Evolutionary conservation across 2,797 vertebrate genomes (phyloP), one percentile per base, ranked within the genome.

Genomic region (Gymnodraco acuticeps): DNA sequence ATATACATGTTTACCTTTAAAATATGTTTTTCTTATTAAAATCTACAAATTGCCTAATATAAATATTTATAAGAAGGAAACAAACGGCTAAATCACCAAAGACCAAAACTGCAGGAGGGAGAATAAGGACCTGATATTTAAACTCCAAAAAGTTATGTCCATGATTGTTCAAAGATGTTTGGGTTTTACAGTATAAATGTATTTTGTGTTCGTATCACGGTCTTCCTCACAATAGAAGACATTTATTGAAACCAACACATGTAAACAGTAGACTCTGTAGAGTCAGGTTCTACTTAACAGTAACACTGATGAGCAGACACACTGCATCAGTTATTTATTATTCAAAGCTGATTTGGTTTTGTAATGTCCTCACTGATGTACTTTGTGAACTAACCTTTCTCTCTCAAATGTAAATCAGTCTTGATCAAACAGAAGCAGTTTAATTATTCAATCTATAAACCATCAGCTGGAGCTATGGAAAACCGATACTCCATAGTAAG

Each of bases 391-490:
- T 41, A 53, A 3, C 77, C 76, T 67, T 83, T 73, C 59, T 52
- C 43, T 65, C 64, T 77, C 64, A 70, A n/a, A 67, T 68, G 75
- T 77, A 80, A 80, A 77, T 83, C 73, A 75, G 75, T 64, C 61
- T 77, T 69, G 51, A 89, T 88, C 77, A 81, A 82, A 89, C 65
- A 66, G 67, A 53, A 63, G 23, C 43, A 58, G 83, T 64, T 61
- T n/a, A 83, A 60, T 88, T 81, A 78, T 81, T 81, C 31, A 11
- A 38, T 46, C 48, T 52, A 48, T 43, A 73, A 70, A 60, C 58
- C 63, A 54, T 59, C 33, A 5, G 51, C 70, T 78, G 55, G 38
- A 54, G 56, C 58, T 42, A 47, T 70, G 20, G 79, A 62, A 84
- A 90, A 77, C 27, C 41, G 79, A 87, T 74, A 77, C 78, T 64